Evolutionary conservation across 2,888 invertebrate species (phyloP).

Genomic region (Blastobasis adustella): DNA sequence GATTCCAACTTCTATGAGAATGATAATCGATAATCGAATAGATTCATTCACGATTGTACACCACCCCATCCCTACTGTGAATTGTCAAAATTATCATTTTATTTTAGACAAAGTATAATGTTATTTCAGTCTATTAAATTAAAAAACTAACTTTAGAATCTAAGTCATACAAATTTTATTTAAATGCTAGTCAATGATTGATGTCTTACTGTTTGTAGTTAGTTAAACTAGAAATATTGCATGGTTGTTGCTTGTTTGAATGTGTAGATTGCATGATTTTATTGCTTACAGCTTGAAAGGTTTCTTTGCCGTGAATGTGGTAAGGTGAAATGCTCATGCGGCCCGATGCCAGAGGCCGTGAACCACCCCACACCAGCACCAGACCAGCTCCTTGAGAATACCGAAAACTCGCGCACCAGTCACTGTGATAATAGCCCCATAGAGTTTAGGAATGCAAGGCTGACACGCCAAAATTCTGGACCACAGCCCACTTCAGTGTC

Average conservation of each 20-base stretch:
- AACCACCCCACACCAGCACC: slow-evolving; percentile 16
- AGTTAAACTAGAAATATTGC: slow-evolving; percentile 27
- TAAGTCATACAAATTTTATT: too few relatives aligned
- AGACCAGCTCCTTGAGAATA: slow-evolving; percentile 14
- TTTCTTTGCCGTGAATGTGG: slow-evolving; percentile 83
- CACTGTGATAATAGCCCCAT: slow-evolving; percentile 28
- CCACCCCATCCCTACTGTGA: too few relatives aligned
- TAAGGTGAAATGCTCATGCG: slow-evolving; percentile 79
- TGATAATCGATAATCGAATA: too few relatives aligned
- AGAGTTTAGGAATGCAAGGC: slow-evolving; percentile 44
- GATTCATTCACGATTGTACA: too few relatives aligned
- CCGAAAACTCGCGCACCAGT: slow-evolving; percentile 21
- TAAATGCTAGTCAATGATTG: too few relatives aligned
- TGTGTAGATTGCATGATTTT: slow-evolving; percentile 74
- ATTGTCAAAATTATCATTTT: too few relatives aligned
- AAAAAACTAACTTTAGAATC: too few relatives aligned
- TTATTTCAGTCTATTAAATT: too few relatives aligned
- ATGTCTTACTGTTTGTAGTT: too few relatives aligned
- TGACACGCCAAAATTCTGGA: slow-evolving; percentile 38
- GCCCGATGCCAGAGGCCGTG: slow-evolving; percentile 27
- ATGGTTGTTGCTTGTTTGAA: slow-evolving; percentile 48
- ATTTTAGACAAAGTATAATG: too few relatives aligned
- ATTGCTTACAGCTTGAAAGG: slow-evolving; percentile 82
- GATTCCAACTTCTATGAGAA: too few relatives aligned
- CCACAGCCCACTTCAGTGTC: slow-evolving; percentile 27